Conservation (phyloP, 2,888 invertebrate genomes). For the Frankliniella fusca region DNA sequence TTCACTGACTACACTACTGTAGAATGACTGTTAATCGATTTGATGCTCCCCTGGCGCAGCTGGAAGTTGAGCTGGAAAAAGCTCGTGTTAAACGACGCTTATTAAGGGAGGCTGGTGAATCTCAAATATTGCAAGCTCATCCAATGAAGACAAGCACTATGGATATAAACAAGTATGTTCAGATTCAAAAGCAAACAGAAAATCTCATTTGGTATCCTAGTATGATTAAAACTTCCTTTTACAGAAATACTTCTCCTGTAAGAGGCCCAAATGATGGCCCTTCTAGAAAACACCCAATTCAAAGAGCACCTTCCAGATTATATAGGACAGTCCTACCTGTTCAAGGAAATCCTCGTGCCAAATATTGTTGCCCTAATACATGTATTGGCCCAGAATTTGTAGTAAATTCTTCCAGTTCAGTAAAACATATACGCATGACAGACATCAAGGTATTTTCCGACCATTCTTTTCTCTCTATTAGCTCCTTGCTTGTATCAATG, state of each 20-base stretch:
- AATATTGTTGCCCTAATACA: slow-evolving; percentile 42
- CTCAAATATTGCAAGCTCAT: background rate
- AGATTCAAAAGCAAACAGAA: background rate
- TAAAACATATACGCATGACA: slow-evolving; percentile 58
- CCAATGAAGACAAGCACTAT: background rate
- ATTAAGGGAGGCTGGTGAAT: background rate
- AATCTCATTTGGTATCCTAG: too few relatives aligned
- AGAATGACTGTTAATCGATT: background rate
- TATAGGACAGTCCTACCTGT: slow-evolving; percentile 49
- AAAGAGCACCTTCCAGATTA: slow-evolving; percentile 66
- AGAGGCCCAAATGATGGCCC: slow-evolving; percentile 18
- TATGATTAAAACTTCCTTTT: too few relatives aligned
- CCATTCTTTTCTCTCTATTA: background rate
- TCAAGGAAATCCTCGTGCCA: slow-evolving; percentile 37
- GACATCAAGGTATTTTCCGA: slow-evolving; percentile 50
- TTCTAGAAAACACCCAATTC: slow-evolving; percentile 54
- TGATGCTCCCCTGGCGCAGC: background rate
- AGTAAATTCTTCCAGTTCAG: slow-evolving; percentile 63
- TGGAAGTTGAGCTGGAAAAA: slow-evolving; percentile 9
- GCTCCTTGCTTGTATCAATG: slow-evolving; percentile 1
- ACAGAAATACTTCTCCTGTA: background rate
- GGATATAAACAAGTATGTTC: background rate
- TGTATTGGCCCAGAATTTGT: slow-evolving; percentile 70
- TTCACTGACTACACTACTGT: background rate
- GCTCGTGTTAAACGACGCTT: background rate